Conservation (phyloP, 2,888 invertebrate genomes). For the Macaria notata region DNA sequence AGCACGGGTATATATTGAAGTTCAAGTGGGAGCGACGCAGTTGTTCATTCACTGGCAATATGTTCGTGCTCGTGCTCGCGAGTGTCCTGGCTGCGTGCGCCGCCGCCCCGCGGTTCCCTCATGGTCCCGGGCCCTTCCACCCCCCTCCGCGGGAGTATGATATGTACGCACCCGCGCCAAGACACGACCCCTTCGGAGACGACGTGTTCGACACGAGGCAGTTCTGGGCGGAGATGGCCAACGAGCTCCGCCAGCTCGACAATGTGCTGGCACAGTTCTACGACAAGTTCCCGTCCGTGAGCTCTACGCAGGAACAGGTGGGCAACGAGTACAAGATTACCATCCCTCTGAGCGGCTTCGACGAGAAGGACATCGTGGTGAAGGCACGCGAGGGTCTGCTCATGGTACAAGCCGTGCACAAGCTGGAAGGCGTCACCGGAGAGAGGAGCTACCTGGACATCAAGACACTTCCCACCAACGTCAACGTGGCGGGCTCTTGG, state of each 20-base stretch:
- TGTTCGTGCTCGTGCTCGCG: conserved; percentile 49
- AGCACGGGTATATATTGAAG: conserved; percentile 42
- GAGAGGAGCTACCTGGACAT: conserved; percentile 52
- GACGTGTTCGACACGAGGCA: conserved; percentile 56
- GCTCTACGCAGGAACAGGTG: conserved; percentile 42
- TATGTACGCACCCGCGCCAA: conserved; percentile 5
- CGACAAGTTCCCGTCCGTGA: conserved; percentile 46
- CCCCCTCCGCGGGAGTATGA: background rate
- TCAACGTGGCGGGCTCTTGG: conserved; percentile 62
- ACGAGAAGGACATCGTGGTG: conserved; percentile 64
- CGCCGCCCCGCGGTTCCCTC: conserved; percentile 52
- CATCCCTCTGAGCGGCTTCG: conserved; percentile 52
- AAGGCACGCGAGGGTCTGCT: conserved; percentile 61
- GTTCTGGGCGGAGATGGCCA: conserved; percentile 56
- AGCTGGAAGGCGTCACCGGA: conserved; percentile 20
- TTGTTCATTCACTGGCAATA: conserved; percentile 29
- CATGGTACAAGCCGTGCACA: conserved; percentile 63
- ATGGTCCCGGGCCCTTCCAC: conserved; percentile 21
- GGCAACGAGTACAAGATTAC: conserved; percentile 59
- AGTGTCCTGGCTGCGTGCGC: conserved; percentile 48
- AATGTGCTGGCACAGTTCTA: conserved; percentile 48
- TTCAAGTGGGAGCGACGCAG: conserved; percentile 25
- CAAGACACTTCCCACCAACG: conserved; percentile 49
- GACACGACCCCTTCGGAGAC: conserved; percentile 34
- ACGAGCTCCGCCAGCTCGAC: conserved; percentile 54